Percentiles rank a stretch among this genome's conserved stretches.
Evolutionary conservation across 2,797 vertebrate genomes (phyloP).

Genomic region (Discoglossus pictus): DNA sequence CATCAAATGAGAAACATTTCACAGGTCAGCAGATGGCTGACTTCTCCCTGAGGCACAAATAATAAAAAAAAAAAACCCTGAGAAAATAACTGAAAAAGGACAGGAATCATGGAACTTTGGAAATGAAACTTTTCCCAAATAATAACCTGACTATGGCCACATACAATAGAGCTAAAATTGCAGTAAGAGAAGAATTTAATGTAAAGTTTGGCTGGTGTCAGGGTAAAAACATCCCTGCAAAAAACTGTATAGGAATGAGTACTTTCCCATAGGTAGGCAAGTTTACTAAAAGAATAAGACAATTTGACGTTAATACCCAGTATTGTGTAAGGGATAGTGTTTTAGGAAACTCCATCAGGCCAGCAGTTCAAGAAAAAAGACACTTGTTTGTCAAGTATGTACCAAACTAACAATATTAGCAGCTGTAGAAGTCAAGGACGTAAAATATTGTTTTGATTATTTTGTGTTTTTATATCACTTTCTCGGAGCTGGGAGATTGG

Average conservation of each 20-base stretch:
- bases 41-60: slow-evolving; percentile 47
- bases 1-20: slow-evolving; percentile 49
- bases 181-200: neutral
- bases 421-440: too few species aligned
- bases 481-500: too few species aligned
- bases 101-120: slow-evolving; percentile 16
- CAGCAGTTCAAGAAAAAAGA: too few species aligned
- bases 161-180: neutral
- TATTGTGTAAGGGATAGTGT: too few species aligned
- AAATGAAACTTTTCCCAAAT: slow-evolving; percentile 27
- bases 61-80: slow-evolving; percentile 32
- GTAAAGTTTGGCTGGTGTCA: slow-evolving; percentile 5
- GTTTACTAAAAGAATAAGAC: too few species aligned
- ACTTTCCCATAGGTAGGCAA: neutral
- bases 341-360: too few species aligned
- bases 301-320: too few species aligned
- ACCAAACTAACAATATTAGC: too few species aligned
- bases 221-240: neutral
- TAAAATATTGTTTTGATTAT: too few species aligned
- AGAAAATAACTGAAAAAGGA: slow-evolving; percentile 23
- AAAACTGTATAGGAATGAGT: neutral
- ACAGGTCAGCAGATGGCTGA: slow-evolving; percentile 46
- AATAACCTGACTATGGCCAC: slow-evolving; percentile 4
- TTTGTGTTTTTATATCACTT: too few species aligned
- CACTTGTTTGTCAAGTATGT: too few species aligned